Conservation (phyloP, 1,140 invertebrate species). For the Drosophila gunungcola region DNA sequence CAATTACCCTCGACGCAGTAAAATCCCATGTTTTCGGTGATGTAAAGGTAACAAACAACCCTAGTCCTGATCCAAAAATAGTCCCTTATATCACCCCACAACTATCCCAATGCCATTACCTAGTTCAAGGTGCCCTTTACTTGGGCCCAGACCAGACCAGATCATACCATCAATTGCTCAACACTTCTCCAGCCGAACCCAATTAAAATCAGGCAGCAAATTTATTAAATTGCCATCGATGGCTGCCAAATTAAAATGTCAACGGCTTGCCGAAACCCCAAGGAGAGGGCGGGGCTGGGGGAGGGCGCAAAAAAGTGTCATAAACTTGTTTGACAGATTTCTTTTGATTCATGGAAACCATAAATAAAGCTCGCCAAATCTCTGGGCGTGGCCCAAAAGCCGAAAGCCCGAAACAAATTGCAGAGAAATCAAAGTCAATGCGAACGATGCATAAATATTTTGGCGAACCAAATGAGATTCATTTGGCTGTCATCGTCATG, state of each 20-base stretch:
- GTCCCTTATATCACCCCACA: background rate
- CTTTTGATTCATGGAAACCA: slow-evolving; percentile 71
- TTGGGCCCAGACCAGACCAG: slow-evolving; percentile 8
- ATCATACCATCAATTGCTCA: slow-evolving; percentile 59
- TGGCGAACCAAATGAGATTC: slow-evolving; percentile 78
- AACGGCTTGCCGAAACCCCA: slow-evolving; percentile 47
- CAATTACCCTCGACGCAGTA: background rate
- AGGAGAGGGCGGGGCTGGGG: background rate
- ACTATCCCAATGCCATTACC: slow-evolving; percentile 22
- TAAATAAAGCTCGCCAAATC: slow-evolving; percentile 63
- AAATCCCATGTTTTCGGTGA: background rate
- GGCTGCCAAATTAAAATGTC: slow-evolving; percentile 81
- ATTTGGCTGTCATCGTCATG: slow-evolving; percentile 75
- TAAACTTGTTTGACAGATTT: slow-evolving; percentile 81
- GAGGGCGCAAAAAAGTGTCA: slow-evolving; percentile 64
- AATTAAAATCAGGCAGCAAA: slow-evolving; percentile 68
- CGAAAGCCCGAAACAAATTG: slow-evolving; percentile 22
- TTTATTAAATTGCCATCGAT: slow-evolving; percentile 81
- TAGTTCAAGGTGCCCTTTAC: slow-evolving; percentile 60
- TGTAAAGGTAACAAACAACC: slow-evolving; percentile 9
- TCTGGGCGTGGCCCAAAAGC: slow-evolving; percentile 58
- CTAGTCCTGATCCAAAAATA: slow-evolving; percentile 12
- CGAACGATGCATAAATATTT: slow-evolving; percentile 78
- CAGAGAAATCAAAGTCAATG: slow-evolving; percentile 72
- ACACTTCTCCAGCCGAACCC: slow-evolving; percentile 49